Evolutionary conservation across 2,797 vertebrate genomes (phyloP).

Genomic region (Tolypeutes matacus): DNA sequence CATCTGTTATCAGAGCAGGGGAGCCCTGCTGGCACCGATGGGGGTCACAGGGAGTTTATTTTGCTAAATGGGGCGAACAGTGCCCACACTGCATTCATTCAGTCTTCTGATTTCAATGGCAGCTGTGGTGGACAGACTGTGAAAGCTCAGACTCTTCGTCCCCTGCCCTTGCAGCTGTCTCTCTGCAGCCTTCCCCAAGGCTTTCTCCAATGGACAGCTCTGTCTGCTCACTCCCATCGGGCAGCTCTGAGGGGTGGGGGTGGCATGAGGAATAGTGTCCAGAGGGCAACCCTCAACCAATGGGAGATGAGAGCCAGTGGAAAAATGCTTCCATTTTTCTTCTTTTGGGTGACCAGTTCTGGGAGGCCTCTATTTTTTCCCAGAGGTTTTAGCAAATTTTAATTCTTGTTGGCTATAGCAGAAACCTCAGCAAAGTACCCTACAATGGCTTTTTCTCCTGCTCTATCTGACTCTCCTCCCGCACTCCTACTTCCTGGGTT

Average conservation of each 20-base stretch:
- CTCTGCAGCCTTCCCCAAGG: neutral
- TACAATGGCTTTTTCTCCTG: neutral
- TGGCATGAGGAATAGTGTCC: neutral
- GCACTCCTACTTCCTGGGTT: neutral
- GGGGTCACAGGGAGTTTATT: too few species aligned
- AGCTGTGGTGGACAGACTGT: neutral
- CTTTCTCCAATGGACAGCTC: neutral
- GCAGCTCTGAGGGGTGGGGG: neutral
- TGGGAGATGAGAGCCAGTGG: neutral
- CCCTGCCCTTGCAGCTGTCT: neutral
- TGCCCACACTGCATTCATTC: neutral
- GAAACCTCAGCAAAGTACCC: neutral
- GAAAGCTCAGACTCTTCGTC: neutral
- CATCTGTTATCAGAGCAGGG: too few species aligned
- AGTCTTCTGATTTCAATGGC: neutral
- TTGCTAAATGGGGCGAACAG: too few species aligned
- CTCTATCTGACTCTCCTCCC: neutral
- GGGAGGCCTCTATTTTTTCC: neutral
- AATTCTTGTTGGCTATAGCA: too few species aligned
- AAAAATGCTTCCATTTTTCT: neutral
- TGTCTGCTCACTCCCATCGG: neutral
- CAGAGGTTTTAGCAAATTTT: neutral
- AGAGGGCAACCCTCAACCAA: too few species aligned
- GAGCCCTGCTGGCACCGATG: too few species aligned
- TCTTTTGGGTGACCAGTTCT: neutral